These are phyloP conservation scores for Apodemia duryi DNA, from an alignment of 2,888 invertebrate genomes.

Conservation along the genomic window DNA sequence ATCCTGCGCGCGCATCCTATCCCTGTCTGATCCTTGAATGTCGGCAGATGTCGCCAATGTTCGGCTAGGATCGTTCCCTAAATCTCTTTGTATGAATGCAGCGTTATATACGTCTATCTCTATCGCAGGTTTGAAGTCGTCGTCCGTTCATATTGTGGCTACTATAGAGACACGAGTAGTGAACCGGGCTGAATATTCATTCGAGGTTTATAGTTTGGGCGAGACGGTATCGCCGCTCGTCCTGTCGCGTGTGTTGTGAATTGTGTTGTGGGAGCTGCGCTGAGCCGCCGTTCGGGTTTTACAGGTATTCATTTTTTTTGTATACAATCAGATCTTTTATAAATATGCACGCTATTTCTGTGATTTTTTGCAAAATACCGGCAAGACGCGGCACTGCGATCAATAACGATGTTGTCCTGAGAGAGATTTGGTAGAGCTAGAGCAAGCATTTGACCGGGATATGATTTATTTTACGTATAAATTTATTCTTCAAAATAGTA, in stretches of 20 bases:
- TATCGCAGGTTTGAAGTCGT: conserved; percentile 53
- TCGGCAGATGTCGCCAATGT: conserved; percentile 43
- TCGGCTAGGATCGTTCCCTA: conserved; percentile 33
- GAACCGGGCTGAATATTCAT: conserved; percentile 47
- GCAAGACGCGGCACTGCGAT: conserved; percentile 60
- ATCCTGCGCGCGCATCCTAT: conserved; percentile 68
- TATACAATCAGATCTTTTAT: background rate
- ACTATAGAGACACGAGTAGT: conserved; percentile 28
- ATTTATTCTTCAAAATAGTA: conserved; percentile 9
- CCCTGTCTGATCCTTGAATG: conserved; percentile 41
- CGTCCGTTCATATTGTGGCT: conserved; percentile 58
- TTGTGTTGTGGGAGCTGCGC: conserved; percentile 62
- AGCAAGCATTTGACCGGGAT: conserved; percentile 35
- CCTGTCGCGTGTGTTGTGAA: conserved; percentile 63
- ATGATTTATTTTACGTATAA: conserved; percentile 24
- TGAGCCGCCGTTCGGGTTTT: conserved; percentile 45
- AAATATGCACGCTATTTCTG: conserved; percentile 7
- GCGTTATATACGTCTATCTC: conserved; percentile 42
- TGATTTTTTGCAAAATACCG: conserved; percentile 41
- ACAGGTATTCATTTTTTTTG: conserved; percentile 52
- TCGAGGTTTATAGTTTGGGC: conserved; percentile 63
- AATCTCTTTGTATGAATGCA: conserved; percentile 35
- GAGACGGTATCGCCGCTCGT: conserved; percentile 67
- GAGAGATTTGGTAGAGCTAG: conserved; percentile 36
- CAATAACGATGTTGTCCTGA: conserved; percentile 73